Base-by-base conservation (phyloP, 2,888 invertebrate species). In the Agonopterix heracliana region DNA sequence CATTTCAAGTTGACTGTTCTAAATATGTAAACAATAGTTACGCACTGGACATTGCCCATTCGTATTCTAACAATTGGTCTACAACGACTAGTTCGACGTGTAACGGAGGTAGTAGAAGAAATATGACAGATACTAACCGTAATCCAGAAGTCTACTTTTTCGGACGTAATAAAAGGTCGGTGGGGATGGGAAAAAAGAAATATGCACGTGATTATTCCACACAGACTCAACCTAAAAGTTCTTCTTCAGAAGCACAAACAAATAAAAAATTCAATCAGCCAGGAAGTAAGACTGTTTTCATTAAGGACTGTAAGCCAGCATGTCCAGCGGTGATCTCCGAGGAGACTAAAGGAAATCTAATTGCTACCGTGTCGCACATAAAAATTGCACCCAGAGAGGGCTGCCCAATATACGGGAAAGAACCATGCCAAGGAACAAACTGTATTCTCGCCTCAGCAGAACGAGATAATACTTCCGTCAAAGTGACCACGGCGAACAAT, bases 301-400 rank as follows among this genome's bases (percentile, higher is more conserved):
- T 83, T 41, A 80, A 70, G 56, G 76, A 77, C 13, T 35, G 14
- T 3, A 42, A 38, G 9, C 38, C 38, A 38, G 26, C 35, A 1
- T 35, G 35, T 35, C 35, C 35, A 2, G 35, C 35, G 9, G 35
- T 10, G 10, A 35, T 3, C 4, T 38, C 10, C n/a, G n/a, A 1
- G 9, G 4, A 10, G n/a, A n/a, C 38, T 38, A n/a, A n/a, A 26
- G 7, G 70, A 14, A 81, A 83, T 12, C 71, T 86, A 70, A 56
- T 66, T 38, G 82, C 74, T 9, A 81, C 79, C 36, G 68, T 87
- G 12, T 81, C 86, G 4, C 84, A 87, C 57, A 78, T 87, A 49
- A 72, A 62, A 59, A 79, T 87, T 41, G 78, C 74, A 13, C 79
- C 84, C 12, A 71, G 54, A 56, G 75, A 74, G 51, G 63, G 66